Conservation (phyloP, 2,113 vertebrate species). For the Gasterosteus nipponicus region DNA sequence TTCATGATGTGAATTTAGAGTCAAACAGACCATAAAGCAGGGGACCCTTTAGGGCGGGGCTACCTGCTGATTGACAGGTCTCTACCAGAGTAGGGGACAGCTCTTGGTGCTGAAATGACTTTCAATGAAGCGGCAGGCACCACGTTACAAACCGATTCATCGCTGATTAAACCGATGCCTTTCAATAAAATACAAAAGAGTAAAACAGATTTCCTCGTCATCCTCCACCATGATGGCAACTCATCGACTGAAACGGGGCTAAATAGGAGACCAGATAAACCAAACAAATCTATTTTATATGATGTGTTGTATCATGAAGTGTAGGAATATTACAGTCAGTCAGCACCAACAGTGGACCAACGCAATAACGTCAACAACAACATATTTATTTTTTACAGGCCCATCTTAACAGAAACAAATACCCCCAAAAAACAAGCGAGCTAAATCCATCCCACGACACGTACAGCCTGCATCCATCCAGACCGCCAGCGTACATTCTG, state of each 20-base stretch:
- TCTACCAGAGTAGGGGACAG: neutral
- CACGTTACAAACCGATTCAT: neutral
- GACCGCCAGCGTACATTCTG: neutral
- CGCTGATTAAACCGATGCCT: neutral
- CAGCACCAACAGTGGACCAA: too few species aligned
- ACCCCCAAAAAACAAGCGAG: neutral
- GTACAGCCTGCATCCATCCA: neutral
- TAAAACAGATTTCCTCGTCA: neutral
- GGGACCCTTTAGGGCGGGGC: too few species aligned
- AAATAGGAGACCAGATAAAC: neutral
- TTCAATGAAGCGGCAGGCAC: neutral
- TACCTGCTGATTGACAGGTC: too few species aligned
- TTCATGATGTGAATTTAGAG: too few species aligned
- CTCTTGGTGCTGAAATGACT: neutral
- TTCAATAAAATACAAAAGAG: neutral
- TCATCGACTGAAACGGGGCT: neutral
- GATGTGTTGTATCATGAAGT: too few species aligned
- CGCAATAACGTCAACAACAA: neutral
- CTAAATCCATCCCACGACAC: neutral
- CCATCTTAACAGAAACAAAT: neutral
- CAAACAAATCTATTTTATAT: neutral
- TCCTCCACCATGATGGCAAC: too few species aligned
- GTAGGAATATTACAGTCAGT: neutral
- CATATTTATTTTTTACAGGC: neutral
- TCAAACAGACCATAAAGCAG: too few species aligned